These are phyloP conservation scores for Leucoraja ocellata DNA, from an alignment of 2,797 vertebrate genomes.

Conservation along the genomic window DNA sequence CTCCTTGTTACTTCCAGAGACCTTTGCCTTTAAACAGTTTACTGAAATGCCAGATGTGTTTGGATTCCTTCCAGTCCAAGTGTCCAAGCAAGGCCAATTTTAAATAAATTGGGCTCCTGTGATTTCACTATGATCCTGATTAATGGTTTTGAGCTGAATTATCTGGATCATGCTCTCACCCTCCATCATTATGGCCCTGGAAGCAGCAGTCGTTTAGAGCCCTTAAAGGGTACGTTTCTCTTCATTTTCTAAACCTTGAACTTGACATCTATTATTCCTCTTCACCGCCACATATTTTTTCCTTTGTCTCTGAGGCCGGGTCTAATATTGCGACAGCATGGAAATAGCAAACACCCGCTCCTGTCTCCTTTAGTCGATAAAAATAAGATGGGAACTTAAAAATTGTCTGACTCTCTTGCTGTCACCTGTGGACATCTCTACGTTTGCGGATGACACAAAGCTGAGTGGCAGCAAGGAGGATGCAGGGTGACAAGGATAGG, in stretches of 20 bases:
- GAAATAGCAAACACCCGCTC: background rate
- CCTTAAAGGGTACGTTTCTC: background rate
- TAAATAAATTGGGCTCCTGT: background rate
- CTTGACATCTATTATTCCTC: background rate
- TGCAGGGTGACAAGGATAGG: too few species aligned
- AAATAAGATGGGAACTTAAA: background rate
- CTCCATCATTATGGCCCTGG: too few species aligned
- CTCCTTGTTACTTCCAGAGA: background rate
- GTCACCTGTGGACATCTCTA: background rate
- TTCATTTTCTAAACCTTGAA: background rate
- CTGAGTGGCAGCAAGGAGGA: too few species aligned
- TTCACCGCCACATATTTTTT: background rate
- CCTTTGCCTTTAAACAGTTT: background rate
- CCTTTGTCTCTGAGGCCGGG: too few species aligned
- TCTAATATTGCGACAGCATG: background rate
- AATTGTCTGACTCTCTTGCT: background rate
- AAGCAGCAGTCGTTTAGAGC: background rate
- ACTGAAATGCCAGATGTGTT: background rate
- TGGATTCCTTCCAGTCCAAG: background rate
- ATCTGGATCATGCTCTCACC: background rate
- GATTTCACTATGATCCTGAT: background rate
- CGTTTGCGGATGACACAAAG: too few species aligned
- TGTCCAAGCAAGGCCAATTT: background rate
- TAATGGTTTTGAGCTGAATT: background rate
- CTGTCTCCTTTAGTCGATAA: background rate